A percentile compares a stretch with the other conserved stretches of the same genome.
Conservation (phyloP, 2,888 invertebrate genomes). For the Drosophila barbarae region DNA sequence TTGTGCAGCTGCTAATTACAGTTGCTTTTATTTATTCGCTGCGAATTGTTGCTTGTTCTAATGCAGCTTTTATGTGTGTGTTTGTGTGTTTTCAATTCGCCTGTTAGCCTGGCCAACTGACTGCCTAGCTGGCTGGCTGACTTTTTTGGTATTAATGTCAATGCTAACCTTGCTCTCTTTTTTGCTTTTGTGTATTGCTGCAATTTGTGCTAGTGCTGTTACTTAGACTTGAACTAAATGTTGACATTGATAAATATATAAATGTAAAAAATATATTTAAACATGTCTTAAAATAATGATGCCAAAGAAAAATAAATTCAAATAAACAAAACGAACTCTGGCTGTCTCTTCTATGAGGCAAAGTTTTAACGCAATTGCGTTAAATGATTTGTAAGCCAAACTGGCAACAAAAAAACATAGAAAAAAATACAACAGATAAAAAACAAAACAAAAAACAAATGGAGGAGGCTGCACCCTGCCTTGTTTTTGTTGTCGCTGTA, state of each 20-base stretch:
- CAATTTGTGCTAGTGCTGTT: conserved; percentile 58
- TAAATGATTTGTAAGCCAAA: conserved; percentile 55
- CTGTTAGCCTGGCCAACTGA: conserved; percentile 27
- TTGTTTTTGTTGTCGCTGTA: conserved; percentile 50
- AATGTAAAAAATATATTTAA: not conserved
- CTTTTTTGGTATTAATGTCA: conserved; percentile 71
- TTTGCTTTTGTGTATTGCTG: conserved; percentile 54
- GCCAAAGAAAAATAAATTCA: not conserved
- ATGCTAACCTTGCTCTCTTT: conserved; percentile 74
- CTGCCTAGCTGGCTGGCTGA: conserved; percentile 8
- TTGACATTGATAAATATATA: conserved; percentile 21
- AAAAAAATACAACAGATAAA: not conserved
- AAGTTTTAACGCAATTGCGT: conserved; percentile 73
- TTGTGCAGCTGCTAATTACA: conserved; percentile 73
- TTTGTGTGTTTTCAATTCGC: conserved; percentile 54
- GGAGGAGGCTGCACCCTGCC: conserved; percentile 37
- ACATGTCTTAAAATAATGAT: conserved; percentile 5
- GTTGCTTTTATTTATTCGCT: conserved; percentile 55
- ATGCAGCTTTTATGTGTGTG: conserved; percentile 37
- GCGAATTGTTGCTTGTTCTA: conserved; percentile 38
- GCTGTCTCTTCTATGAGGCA: conserved; percentile 29
- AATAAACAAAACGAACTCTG: not conserved
- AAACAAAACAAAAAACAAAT: conserved; percentile 1
- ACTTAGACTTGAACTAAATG: conserved; percentile 33
- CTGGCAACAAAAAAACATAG: conserved; percentile 14